A percentile compares a stretch with the other conserved stretches of the same genome.
These are phyloP conservation scores for Mus spicilegus DNA, from an alignment of 2,113 vertebrate species.

Conservation along the genomic window DNA sequence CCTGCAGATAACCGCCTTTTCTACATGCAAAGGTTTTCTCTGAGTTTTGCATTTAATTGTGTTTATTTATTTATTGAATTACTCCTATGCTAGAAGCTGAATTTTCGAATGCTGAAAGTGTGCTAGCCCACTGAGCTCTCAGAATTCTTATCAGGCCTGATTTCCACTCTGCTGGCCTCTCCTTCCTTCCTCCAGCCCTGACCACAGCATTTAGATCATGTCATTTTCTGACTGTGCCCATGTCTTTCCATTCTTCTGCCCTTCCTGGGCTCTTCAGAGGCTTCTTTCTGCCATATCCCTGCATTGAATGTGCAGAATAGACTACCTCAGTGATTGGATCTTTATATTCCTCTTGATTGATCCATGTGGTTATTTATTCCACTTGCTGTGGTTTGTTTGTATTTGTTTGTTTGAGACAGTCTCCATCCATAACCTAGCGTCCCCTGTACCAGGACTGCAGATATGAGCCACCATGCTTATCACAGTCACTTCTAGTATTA, in stretches of 20 bases:
- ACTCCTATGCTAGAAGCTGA: not conserved
- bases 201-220: not conserved
- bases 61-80: not conserved
- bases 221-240: not conserved
- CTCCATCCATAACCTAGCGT: not conserved
- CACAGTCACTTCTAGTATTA: not conserved
- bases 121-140: not conserved
- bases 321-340: not conserved
- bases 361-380: no score
- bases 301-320: no score
- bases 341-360: not conserved
- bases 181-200: slow-evolving; percentile 3
- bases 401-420: not conserved
- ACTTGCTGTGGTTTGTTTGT: not conserved
- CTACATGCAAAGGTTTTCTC: not conserved
- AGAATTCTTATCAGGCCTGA: not conserved
- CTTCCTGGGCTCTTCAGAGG: not conserved
- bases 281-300: not conserved
- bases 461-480: not conserved
- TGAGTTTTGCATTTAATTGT: not conserved
- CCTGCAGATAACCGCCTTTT: not conserved
- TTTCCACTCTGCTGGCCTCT: not conserved
- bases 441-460: not conserved
- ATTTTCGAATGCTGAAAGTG: no score
- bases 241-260: not conserved